phyloP scores from a whole-genome alignment of 2,888 invertebrate genomes.

The Thecocarcelia acutangulata region DNA sequence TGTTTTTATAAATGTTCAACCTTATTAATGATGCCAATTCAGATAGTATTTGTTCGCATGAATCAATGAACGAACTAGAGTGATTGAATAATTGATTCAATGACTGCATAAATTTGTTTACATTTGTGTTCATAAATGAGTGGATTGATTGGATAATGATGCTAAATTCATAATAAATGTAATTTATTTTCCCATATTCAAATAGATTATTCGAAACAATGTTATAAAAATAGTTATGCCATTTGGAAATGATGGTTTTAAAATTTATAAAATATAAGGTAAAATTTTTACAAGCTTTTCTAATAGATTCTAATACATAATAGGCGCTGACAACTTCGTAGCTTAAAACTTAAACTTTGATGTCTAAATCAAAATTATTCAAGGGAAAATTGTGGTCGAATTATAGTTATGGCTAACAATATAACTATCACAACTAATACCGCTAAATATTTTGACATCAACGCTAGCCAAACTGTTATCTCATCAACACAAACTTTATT shows the following conservation, averaged over 20 bases:
- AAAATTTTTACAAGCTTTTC: no score
- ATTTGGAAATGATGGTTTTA: background rate
- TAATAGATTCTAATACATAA: no score
- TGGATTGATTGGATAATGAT: constrained; percentile 38
- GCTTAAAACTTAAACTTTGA: no score
- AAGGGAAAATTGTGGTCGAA: no score
- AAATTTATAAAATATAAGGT: no score
- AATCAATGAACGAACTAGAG: constrained; percentile 14
- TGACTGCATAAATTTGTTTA: constrained; percentile 2
- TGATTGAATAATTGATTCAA: constrained; percentile 37
- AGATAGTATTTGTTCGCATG: constrained; percentile 9
- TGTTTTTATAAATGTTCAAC: constrained; percentile 16
- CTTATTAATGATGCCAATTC: constrained; percentile 21
- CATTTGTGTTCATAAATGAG: background rate
- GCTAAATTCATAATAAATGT: constrained; percentile 31
- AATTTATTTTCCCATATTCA: constrained; percentile 17
- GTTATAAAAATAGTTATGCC: background rate
- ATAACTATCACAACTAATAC: no score
- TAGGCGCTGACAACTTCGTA: no score
- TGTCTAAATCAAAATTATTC: no score
- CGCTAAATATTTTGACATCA: no score
- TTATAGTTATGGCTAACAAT: no score
- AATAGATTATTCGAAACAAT: constrained; percentile 21
- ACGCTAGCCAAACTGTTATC: no score
- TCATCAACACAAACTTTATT: no score